phyloP scores from a whole-genome alignment of 2,888 invertebrate species.

The Salpingus planirostris region DNA sequence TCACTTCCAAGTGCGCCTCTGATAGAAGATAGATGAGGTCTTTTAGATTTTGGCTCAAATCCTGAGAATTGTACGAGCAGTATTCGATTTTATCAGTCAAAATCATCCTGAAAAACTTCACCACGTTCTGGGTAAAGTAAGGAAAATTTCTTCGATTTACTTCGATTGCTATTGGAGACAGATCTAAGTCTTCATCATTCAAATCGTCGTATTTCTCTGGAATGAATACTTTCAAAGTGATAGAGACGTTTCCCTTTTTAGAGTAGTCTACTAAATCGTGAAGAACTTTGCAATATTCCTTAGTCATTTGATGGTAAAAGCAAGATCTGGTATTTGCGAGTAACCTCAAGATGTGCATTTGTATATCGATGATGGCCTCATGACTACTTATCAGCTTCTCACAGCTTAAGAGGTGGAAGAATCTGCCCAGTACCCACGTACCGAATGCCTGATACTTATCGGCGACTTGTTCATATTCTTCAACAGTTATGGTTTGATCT shows the following conservation, averaged over 20 bases:
- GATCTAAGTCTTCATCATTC: not conserved
- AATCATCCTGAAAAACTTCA: conserved; percentile 26
- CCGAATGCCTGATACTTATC: conserved; percentile 47
- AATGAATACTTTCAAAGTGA: not conserved
- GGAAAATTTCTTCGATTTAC: not conserved
- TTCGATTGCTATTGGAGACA: not conserved
- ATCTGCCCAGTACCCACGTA: conserved; percentile 57
- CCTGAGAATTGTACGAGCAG: conserved; percentile 20
- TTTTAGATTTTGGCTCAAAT: conserved; percentile 19
- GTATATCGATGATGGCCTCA: conserved; percentile 46
- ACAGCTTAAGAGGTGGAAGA: conserved; percentile 54
- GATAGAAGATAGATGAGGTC: conserved; percentile 23
- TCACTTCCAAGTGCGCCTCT: conserved; percentile 15
- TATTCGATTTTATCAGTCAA: too few relatives aligned
- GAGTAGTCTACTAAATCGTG: not conserved
- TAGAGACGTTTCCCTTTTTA: not conserved
- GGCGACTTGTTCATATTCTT: conserved; percentile 40
- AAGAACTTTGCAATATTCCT: conserved; percentile 45
- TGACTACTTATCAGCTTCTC: conserved; percentile 47
- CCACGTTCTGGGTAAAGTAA: not conserved
- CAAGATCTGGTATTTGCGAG: conserved; percentile 45
- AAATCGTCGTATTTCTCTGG: not conserved
- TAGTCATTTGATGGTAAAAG: conserved; percentile 44
- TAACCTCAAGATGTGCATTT: conserved; percentile 48
- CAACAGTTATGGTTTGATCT: conserved; percentile 42